A percentile compares a stretch with the other conserved stretches of the same genome.
Conservation (phyloP, 1,140 invertebrate species). For the Drosophila repletoides region DNA sequence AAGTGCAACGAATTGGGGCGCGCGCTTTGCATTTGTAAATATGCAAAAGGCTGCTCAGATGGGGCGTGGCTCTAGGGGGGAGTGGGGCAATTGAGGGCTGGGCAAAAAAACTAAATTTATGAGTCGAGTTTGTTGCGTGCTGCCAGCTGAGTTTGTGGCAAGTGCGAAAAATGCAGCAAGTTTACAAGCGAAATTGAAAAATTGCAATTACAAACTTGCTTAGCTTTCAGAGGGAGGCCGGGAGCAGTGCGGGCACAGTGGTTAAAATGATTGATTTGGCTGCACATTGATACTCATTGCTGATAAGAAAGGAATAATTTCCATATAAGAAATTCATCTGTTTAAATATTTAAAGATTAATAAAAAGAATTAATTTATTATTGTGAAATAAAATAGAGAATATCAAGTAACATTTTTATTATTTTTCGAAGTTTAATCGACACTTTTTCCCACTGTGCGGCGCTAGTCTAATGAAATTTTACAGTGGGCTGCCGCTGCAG, state of each 20-base stretch:
- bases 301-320: too few species aligned
- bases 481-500: too few species aligned
- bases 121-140: slow-evolving; percentile 52
- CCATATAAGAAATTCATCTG: too few species aligned
- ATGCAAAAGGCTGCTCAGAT: slow-evolving; percentile 35
- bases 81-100: background rate
- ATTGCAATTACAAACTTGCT: slow-evolving; percentile 34
- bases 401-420: too few species aligned
- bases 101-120: slow-evolving; percentile 41
- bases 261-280: too few species aligned
- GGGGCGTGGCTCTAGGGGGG: background rate
- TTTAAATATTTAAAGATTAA: too few species aligned
- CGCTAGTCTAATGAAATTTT: too few species aligned
- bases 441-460: too few species aligned
- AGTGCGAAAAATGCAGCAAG: slow-evolving; percentile 60
- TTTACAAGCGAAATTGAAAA: slow-evolving; percentile 64
- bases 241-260: background rate
- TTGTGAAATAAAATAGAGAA: too few species aligned
- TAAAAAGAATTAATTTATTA: too few species aligned
- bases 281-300: too few species aligned
- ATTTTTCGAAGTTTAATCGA: too few species aligned
- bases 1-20: slow-evolving; percentile 71
- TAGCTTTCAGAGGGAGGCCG: background rate
- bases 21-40: slow-evolving; percentile 50
- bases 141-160: slow-evolving; percentile 12